Conservation (phyloP, 2,888 invertebrate genomes). For the Pristionchus maxplancki region DNA sequence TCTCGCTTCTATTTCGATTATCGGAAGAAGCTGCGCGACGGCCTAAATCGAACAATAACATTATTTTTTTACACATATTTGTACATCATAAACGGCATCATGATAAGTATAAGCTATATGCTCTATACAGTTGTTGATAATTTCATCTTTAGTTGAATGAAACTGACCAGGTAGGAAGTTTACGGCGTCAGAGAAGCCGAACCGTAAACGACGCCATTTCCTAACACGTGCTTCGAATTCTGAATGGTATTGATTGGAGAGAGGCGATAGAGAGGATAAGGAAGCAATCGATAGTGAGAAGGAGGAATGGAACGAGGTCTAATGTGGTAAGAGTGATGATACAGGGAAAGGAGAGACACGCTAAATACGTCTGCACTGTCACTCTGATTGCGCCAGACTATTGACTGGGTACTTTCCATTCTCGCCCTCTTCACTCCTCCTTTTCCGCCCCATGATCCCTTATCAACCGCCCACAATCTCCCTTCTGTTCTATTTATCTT, state of each 20-base stretch:
- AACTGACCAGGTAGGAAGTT: slow-evolving; percentile 47
- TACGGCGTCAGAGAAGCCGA: slow-evolving; percentile 58
- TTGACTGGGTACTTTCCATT: slow-evolving; percentile 36
- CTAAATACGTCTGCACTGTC: slow-evolving; percentile 23
- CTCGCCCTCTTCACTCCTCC: background rate
- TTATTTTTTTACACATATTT: background rate
- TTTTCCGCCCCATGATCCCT: background rate
- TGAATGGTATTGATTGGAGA: slow-evolving; percentile 46
- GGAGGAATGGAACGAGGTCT: background rate
- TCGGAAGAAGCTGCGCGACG: slow-evolving; percentile 38
- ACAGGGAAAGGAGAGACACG: background rate
- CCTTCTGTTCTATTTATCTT: slow-evolving; percentile 15
- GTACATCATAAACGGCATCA: no score
- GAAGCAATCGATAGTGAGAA: background rate
- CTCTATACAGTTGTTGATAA: no score
- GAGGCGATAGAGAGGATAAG: background rate
- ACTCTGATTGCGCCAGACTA: slow-evolving; percentile 35
- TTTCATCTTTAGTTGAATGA: background rate
- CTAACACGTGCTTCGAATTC: slow-evolving; percentile 60
- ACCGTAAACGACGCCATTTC: slow-evolving; percentile 59
- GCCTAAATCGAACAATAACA: background rate
- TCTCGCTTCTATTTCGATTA: background rate
- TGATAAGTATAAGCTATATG: no score
- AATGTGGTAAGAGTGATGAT: slow-evolving; percentile 39
- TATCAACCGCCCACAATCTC: slow-evolving; percentile 16